Evolutionary conservation across 2,113 vertebrate species (phyloP).

Genomic region (Carettochelys insculpta): DNA sequence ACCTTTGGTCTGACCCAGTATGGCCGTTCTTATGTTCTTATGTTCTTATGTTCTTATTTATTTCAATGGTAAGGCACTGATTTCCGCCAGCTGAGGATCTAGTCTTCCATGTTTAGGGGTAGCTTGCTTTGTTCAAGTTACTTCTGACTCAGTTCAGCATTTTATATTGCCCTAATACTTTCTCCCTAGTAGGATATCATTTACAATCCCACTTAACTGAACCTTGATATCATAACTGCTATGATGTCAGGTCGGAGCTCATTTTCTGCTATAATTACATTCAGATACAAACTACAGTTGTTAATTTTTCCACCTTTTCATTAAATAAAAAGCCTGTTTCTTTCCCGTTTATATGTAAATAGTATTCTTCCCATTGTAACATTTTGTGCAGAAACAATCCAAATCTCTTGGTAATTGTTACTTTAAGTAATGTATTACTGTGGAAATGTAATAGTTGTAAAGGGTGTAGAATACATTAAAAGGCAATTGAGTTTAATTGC

Average conservation of each 20-base stretch:
- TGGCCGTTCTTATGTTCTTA: too few relatives aligned
- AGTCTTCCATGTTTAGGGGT: background rate
- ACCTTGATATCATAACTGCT: background rate
- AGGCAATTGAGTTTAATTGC: constrained; percentile 62
- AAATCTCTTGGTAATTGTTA: constrained; percentile 64
- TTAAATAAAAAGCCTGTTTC: background rate
- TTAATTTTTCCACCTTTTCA: constrained; percentile 21
- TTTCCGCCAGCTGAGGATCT: background rate
- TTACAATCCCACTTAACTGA: background rate
- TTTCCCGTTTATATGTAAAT: constrained; percentile 50
- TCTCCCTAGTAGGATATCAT: background rate
- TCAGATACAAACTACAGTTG: constrained; percentile 4
- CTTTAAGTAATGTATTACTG: constrained; percentile 59
- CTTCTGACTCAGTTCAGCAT: background rate
- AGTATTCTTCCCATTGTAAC: constrained; percentile 31
- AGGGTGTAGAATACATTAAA: constrained; percentile 55
- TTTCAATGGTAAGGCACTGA: background rate
- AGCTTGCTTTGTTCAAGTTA: background rate
- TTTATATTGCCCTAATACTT: background rate
- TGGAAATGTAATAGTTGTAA: constrained; percentile 53
- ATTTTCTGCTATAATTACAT: constrained; percentile 23
- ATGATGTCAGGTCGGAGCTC: background rate
- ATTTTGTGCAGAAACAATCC: constrained; percentile 44
- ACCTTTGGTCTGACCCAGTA: too few relatives aligned
- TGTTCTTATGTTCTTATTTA: too few relatives aligned